Evolutionary conservation across 2,113 vertebrate species (phyloP), one percentile per base, ranked within the genome.

Genomic region (Myodes glareolus): DNA sequence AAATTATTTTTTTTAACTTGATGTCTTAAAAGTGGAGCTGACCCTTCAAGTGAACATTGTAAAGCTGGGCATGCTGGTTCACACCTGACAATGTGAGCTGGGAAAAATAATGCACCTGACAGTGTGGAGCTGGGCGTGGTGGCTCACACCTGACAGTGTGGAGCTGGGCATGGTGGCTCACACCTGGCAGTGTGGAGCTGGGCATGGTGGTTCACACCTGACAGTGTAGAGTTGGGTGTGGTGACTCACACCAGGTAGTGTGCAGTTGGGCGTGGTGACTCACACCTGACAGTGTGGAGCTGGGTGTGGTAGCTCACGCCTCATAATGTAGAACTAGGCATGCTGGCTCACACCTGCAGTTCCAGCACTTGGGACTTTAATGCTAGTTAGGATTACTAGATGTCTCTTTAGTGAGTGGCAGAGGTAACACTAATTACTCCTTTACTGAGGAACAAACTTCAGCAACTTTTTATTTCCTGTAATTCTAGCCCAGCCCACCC

Each of bases 331-430:
- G 39, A 61, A n/a, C 58, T 63, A 25, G 19, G 12, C 23, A 21
- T 58, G 17, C 12, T 8, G 1, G 25, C 39, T 45, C 27, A 42
- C 25, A 45, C 27, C 58, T 45, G 25, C 2, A 25, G 61, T 88
- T 14, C 50, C 17, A 73, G 45, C 33, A 39, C 67, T 27, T 70
- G 12, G 19, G 65, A 17, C 52, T 42, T 81, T 61, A 82, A 77
- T 81, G 29, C 50, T 93, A 50, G 67, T 85, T 93, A 89, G 61
- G n/a, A 93, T 72, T 93, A 94, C 73, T 31, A 70, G 75, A n/a
- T 76, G 52, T 65, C 50, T 92, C 29, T 61, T 77, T 92, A 58
- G 55, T 65, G 76, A 88, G 63, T 88, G 80, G 63, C 63, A 85
- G 63, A 88, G 47, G 17, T 80, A 92, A 67, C 25, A 52, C 14